Base-by-base conservation (phyloP, 2,113 vertebrate genomes). In the Reinhardtius hippoglossoides region DNA sequence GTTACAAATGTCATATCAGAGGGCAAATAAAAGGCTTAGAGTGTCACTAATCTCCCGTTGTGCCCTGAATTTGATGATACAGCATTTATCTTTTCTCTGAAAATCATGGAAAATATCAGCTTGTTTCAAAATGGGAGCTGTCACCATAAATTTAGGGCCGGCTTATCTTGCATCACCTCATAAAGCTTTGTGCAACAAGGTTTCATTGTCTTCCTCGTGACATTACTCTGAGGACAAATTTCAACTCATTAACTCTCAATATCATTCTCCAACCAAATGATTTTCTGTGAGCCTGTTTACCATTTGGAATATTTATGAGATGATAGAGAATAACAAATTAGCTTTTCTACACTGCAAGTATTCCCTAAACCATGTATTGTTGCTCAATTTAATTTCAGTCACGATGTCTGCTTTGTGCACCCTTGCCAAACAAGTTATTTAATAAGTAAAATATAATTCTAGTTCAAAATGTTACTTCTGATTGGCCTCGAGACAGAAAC, bases 301-400 rank as follows among this genome's bases (percentile, higher is more conserved):
- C 10, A 0, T 54, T 57, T 82, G 21, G 37, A 83, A 84, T 86
- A 81, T 84, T 86, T 67, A 81, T 81, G 65, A 76, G 69, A 71
- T 1, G 0, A 54, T 56, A 46, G 37, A 24, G 61, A 76, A 76
- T 65, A 81, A 82, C 71, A 81, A 79, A 86, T 74, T 20, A 75
- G 42, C n/a, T 72, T 66, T 61, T 55, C 50, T 44, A 57, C 62
- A 50, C 57, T 64, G 61, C 26, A 26, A 26, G 46, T 31, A 9
- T 24, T 82, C 24, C 42, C 65, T n/a, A 20, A 67, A 63, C 26
- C 21, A 62, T 59, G 50, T 65, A 23, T 40, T 68, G 24, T 31
- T 48, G 44, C 44, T 48, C 15, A 16, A 48, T 48, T 81, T 67
- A 71, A 55, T 80, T 79, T 65, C 46, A 48, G 58, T 76, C 44